Evolutionary conservation across 2,113 vertebrate genomes (phyloP).

Genomic region (Pterocles burchelli): DNA sequence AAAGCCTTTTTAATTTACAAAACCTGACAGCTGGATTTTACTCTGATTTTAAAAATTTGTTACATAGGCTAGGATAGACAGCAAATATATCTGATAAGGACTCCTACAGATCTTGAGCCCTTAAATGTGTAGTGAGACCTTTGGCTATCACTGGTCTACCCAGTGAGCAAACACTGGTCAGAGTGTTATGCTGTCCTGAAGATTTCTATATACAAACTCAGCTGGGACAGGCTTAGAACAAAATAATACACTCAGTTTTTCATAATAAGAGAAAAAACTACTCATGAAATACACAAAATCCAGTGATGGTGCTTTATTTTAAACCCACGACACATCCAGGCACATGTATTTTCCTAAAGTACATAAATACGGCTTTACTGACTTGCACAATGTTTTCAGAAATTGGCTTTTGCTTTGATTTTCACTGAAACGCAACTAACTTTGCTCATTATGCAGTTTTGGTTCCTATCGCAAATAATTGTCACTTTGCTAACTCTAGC

Average conservation of each 20-base stretch:
- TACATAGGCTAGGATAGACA: not conserved
- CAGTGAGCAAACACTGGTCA: not conserved
- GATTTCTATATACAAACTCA: not conserved
- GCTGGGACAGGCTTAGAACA: fast-evolving
- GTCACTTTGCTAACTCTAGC: not conserved
- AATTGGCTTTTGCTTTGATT: slow-evolving; percentile 21
- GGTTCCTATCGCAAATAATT: slow-evolving; percentile 22
- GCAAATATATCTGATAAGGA: not conserved
- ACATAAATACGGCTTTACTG: not conserved
- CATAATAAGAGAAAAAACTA: not conserved
- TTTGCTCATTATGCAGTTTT: not conserved
- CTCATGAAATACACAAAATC: not conserved
- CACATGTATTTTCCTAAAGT: not conserved
- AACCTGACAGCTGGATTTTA: not conserved
- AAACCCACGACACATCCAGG: not conserved
- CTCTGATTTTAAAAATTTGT: not conserved
- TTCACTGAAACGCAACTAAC: slow-evolving; percentile 25
- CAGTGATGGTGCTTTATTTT: not conserved
- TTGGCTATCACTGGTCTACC: not conserved
- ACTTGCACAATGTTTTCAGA: not conserved
- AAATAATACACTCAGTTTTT: not conserved
- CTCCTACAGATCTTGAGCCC: not conserved
- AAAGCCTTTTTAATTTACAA: not conserved
- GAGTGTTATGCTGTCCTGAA: fast-evolving
- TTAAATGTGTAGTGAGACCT: not conserved